These are phyloP conservation scores for Malurus melanocephalus DNA, from an alignment of 2,113 vertebrate genomes.

Conservation along the genomic window DNA sequence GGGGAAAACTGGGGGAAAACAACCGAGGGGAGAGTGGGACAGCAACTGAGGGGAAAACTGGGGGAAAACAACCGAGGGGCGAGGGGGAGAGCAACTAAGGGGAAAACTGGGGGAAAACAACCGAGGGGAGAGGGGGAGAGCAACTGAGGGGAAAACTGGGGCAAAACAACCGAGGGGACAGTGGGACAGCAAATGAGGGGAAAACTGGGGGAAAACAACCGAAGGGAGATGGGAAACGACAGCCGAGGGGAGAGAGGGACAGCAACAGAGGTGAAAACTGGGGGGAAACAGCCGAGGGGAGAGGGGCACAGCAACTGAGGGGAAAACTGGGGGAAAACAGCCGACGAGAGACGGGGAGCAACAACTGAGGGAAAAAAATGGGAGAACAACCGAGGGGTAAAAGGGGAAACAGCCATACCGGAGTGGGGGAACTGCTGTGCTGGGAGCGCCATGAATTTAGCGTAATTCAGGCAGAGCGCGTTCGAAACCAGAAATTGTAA, in stretches of 20 bases:
- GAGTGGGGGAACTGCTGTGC: not conserved
- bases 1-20: not conserved
- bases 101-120: not conserved
- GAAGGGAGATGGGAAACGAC: accelerated
- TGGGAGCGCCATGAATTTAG: not conserved
- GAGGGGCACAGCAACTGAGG: too few species aligned
- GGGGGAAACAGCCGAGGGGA: accelerated
- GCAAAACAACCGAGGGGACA: not conserved
- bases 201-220: accelerated
- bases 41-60: not conserved
- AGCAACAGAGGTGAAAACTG: not conserved
- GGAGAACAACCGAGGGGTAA: not conserved
- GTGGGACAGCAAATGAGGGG: not conserved
- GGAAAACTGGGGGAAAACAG: not conserved
- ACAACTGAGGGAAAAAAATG: too few species aligned
- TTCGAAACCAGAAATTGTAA: too few species aligned
- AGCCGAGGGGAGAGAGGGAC: not conserved
- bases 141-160: not conserved
- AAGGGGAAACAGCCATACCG: not conserved
- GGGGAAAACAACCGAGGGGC: not conserved
- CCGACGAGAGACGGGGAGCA: not conserved
- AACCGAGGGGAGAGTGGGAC: not conserved
- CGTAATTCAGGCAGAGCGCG: not conserved
- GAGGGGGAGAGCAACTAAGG: not conserved
- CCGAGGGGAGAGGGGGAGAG: too few species aligned